phyloP scores from a whole-genome alignment of 2,797 vertebrate genomes.

The Mareca penelope region DNA sequence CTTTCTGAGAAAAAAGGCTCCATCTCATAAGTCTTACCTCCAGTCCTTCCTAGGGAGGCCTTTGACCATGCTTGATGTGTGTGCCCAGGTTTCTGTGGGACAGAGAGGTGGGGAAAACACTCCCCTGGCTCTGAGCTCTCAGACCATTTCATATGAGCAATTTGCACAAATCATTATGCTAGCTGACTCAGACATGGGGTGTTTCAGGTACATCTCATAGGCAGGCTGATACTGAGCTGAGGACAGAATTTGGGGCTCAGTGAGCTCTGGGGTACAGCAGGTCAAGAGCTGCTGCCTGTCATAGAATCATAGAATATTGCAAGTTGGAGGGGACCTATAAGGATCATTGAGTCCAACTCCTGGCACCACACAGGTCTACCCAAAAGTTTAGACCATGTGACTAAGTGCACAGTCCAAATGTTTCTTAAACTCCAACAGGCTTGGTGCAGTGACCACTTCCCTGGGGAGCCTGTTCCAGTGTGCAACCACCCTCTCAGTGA shows the following conservation, averaged over 20 bases:
- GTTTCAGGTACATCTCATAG: background rate
- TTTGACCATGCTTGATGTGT: background rate
- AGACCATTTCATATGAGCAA: background rate
- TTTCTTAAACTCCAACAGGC: too few relatives aligned
- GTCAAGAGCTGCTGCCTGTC: background rate
- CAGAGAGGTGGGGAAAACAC: background rate
- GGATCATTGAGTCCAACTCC: too few relatives aligned
- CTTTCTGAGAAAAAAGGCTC: background rate
- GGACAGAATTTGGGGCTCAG: background rate
- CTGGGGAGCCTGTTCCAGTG: too few relatives aligned
- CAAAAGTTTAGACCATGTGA: too few relatives aligned
- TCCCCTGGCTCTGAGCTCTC: background rate
- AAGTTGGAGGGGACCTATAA: too few relatives aligned
- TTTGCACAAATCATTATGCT: background rate
- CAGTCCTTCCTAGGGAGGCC: background rate
- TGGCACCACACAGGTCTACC: too few relatives aligned
- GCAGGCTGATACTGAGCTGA: background rate
- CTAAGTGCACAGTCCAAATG: too few relatives aligned
- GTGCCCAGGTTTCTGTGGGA: rapidly evolving
- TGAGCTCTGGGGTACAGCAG: background rate
- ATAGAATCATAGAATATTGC: too few relatives aligned
- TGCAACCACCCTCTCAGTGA: too few relatives aligned
- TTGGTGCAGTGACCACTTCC: too few relatives aligned
- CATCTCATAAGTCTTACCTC: background rate
- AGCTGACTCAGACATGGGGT: rapidly evolving